Percentiles rank a stretch among this genome's conserved stretches.
Conservation (phyloP, 2,888 invertebrate genomes). For the Anodontia alba region DNA sequence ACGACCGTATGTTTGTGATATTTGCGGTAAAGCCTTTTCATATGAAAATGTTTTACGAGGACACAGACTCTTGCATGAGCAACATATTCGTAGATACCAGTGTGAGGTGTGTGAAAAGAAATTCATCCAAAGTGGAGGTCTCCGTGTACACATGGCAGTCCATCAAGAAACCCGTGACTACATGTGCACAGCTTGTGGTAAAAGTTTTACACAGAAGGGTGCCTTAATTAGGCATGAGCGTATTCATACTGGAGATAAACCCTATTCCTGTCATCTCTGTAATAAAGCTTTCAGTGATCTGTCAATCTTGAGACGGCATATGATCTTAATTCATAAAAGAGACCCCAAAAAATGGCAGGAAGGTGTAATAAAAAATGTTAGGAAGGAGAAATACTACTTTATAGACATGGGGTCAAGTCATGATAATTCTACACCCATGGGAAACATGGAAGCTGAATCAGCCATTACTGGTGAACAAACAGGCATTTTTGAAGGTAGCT, state of each 20-base stretch:
- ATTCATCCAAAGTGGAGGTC: slow-evolving; percentile 83
- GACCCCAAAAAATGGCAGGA: slow-evolving; percentile 71
- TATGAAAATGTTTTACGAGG: slow-evolving; percentile 76
- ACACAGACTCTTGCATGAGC: slow-evolving; percentile 81
- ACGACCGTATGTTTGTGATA: slow-evolving; percentile 73
- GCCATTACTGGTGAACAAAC: too few relatives aligned
- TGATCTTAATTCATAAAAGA: slow-evolving; percentile 77
- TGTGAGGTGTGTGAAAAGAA: slow-evolving; percentile 82
- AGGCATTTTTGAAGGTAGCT: too few relatives aligned
- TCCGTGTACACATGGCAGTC: slow-evolving; percentile 83
- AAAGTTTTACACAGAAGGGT: slow-evolving; percentile 85
- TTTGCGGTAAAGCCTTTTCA: slow-evolving; percentile 73
- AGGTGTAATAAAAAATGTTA: slow-evolving; percentile 37
- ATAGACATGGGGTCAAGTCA: slow-evolving; percentile 38
- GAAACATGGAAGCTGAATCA: too few relatives aligned
- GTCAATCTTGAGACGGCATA: slow-evolving; percentile 77
- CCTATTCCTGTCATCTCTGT: slow-evolving; percentile 84
- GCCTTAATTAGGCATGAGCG: slow-evolving; percentile 85
- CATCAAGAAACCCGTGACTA: slow-evolving; percentile 83
- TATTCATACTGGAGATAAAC: slow-evolving; percentile 85
- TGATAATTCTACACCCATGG: neutral
- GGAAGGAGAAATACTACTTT: slow-evolving; percentile 37
- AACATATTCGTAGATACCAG: slow-evolving; percentile 76
- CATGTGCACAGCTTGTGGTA: slow-evolving; percentile 83
- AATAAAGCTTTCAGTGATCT: slow-evolving; percentile 80